These are phyloP conservation scores for Microctenopoma stevenorrisi DNA, from an alignment of 2,797 vertebrate species.

Conservation along the genomic window DNA sequence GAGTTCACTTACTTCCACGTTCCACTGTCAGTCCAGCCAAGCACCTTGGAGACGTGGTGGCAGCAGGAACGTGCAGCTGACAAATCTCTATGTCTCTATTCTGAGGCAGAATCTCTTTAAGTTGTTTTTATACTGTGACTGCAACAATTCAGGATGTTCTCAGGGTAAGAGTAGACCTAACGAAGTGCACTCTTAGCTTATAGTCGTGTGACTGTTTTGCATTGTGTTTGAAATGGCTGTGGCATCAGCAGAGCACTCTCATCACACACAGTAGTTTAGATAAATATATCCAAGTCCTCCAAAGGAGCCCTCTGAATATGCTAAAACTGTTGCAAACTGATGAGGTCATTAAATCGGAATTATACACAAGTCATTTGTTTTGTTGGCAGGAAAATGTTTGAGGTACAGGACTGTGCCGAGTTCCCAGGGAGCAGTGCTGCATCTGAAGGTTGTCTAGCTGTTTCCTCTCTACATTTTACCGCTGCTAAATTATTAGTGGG, in stretches of 20 bases:
- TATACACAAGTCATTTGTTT: neutral
- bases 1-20: too few relatives aligned
- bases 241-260: neutral
- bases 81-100: too few relatives aligned
- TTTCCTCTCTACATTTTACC: too few relatives aligned
- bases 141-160: too few relatives aligned
- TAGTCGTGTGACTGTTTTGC: too few relatives aligned
- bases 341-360: neutral
- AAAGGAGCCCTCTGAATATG: neutral
- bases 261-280: neutral
- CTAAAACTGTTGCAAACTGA: neutral
- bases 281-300: neutral
- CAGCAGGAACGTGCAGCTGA: too few relatives aligned
- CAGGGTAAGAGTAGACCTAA: too few relatives aligned
- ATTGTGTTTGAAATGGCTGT: neutral
- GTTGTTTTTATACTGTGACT: too few relatives aligned
- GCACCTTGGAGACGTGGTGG: too few relatives aligned
- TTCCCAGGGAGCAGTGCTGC: neutral
- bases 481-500: constrained; percentile 19
- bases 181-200: too few relatives aligned
- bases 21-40: too few relatives aligned
- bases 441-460: neutral
- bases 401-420: neutral
- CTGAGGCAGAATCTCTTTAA: too few relatives aligned
- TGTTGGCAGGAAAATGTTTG: neutral